Evolutionary conservation across 2,888 invertebrate genomes (phyloP).

Genomic region (Mesopsocus fuscifrons): DNA sequence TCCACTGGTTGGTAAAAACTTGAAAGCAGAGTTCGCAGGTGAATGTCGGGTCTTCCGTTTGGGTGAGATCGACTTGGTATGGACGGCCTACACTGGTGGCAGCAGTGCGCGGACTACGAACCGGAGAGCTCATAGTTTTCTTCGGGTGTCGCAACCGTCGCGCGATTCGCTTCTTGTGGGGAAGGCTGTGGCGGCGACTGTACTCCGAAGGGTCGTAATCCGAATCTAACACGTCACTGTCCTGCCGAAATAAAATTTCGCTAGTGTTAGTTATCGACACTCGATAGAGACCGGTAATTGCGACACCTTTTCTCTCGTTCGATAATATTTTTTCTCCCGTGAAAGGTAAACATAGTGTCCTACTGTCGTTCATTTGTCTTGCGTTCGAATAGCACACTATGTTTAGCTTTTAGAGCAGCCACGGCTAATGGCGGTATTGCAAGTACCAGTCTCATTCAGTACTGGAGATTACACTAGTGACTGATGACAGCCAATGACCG

Average conservation of each 20-base stretch:
- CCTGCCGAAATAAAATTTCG: too few relatives aligned
- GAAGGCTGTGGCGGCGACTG: constrained; percentile 39
- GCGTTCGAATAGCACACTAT: too few relatives aligned
- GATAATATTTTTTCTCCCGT: too few relatives aligned
- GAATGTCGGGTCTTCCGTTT: constrained; percentile 25
- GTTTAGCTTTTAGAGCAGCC: too few relatives aligned
- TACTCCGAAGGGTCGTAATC: constrained; percentile 28
- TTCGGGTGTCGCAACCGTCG: constrained; percentile 40
- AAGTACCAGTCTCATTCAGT: constrained; percentile 19
- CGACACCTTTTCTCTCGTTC: too few relatives aligned
- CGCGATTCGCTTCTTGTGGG: constrained; percentile 73
- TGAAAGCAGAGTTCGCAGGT: constrained; percentile 65
- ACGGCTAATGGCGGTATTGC: too few relatives aligned
- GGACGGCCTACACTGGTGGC: constrained; percentile 14
- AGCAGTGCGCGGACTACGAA: constrained; percentile 19
- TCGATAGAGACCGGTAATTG: too few relatives aligned
- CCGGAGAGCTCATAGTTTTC: constrained; percentile 21
- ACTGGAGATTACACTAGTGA: not conserved
- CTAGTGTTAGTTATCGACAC: too few relatives aligned
- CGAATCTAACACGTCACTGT: constrained; percentile 24
- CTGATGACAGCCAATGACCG: too few relatives aligned
- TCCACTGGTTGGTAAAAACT: constrained; percentile 53
- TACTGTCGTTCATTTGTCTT: too few relatives aligned
- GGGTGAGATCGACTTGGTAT: not conserved
- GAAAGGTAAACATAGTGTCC: too few relatives aligned